A percentile compares a stretch with the other conserved stretches of the same genome.
These are phyloP conservation scores for Myoxocephalus aenaeus DNA, from an alignment of 2,797 vertebrate genomes.

Conservation along the genomic window DNA sequence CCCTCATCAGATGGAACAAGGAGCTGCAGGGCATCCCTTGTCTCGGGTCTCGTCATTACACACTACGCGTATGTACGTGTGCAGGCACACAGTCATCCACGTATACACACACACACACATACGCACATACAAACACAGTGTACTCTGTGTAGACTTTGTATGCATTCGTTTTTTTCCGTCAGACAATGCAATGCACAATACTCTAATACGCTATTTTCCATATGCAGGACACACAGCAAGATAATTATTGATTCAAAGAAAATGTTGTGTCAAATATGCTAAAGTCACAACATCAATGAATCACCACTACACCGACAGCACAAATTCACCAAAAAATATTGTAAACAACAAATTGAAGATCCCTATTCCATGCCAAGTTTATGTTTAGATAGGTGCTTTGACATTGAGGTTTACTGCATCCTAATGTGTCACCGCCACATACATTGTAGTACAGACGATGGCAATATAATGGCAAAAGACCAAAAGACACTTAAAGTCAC, in stretches of 20 bases:
- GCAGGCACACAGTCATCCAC: conserved; percentile 46
- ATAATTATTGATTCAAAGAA: not conserved
- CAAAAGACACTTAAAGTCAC: conserved; percentile 8
- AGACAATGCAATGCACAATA: conserved; percentile 14
- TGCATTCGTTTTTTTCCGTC: conserved; percentile 21
- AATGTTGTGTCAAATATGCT: not conserved
- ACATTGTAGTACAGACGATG: conserved; percentile 6
- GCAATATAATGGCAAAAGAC: conserved; percentile 18
- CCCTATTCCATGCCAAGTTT: conserved; percentile 1
- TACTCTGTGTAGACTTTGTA: not conserved
- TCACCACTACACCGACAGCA: not conserved
- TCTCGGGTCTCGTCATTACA: conserved; percentile 75
- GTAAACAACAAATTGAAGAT: conserved; percentile 36
- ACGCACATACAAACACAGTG: not conserved
- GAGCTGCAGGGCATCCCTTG: conserved; percentile 83
- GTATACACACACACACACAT: conserved; percentile 18
- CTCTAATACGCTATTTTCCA: conserved; percentile 6
- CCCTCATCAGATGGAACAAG: conserved; percentile 82
- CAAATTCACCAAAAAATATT: conserved; percentile 20
- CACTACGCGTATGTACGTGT: conserved; percentile 44
- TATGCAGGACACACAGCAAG: not conserved
- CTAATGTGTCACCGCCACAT: conserved; percentile 7
- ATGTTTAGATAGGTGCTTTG: conserved; percentile 21
- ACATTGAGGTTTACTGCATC: conserved; percentile 8
- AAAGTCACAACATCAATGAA: conserved; percentile 11